phyloP scores from a whole-genome alignment of 2,113 vertebrate species.

The Leptobrachium ailaonicum region DNA sequence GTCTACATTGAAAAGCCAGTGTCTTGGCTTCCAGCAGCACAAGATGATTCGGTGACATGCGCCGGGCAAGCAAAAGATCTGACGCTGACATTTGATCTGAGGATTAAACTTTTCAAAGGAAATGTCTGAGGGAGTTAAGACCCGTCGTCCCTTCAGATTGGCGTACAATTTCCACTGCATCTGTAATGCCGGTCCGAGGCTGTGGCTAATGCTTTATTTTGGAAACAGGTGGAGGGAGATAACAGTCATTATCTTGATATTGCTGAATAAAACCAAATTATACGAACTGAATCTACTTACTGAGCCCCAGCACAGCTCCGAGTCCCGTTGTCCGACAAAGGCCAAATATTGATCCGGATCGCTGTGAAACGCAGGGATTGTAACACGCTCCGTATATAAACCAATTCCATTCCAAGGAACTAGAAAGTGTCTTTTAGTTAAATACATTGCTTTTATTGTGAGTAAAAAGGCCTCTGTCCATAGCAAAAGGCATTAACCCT shows the following conservation, averaged over 20 bases:
- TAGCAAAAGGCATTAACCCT: no score
- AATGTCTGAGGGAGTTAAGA: constrained; percentile 23
- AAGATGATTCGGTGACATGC: constrained; percentile 31
- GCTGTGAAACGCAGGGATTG: constrained; percentile 28
- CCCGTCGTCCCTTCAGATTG: neutral
- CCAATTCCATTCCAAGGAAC: constrained; percentile 27
- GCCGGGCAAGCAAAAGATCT: constrained; percentile 7
- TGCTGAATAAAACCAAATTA: neutral
- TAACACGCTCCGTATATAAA: constrained; percentile 36
- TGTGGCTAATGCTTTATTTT: constrained; percentile 15
- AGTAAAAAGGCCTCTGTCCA: neutral
- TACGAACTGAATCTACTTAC: constrained; percentile 10
- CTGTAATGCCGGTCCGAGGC: constrained; percentile 1
- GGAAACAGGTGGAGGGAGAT: constrained; percentile 3
- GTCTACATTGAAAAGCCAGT: neutral
- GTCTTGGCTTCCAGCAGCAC: constrained; percentile 1
- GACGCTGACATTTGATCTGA: constrained; percentile 38
- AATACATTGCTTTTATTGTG: neutral
- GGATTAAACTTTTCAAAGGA: constrained; percentile 38
- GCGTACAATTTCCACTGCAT: constrained; percentile 16
- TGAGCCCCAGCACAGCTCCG: neutral
- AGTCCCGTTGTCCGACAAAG: neutral
- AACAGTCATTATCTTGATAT: neutral
- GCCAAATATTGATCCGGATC: constrained; percentile 31
- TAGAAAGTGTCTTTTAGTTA: constrained; percentile 26